A percentile compares a stretch with the other conserved stretches of the same genome.
Conservation (phyloP, 2,113 vertebrate genomes). For the Ciconia boyciana region DNA sequence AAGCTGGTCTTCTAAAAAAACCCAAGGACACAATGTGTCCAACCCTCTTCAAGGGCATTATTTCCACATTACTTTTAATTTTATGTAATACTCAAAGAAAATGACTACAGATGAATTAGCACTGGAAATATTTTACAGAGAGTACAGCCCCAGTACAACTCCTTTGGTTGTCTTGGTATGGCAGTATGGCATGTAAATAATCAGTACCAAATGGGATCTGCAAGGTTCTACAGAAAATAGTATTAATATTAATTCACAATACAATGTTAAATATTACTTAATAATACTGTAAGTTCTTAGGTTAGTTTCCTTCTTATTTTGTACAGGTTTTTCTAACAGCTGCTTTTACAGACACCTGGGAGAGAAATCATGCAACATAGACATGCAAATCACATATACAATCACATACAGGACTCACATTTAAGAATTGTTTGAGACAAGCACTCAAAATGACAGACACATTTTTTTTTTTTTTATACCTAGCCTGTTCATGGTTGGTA, state of each 20-base stretch:
- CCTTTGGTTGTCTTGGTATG: not conserved
- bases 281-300: not conserved
- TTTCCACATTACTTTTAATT: not conserved
- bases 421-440: not conserved
- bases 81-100: not conserved
- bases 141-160: not conserved
- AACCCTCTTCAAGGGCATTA: not conserved
- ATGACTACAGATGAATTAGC: not conserved
- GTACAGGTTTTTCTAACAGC: not conserved
- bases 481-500: not conserved
- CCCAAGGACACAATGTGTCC: accelerated
- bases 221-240: not conserved
- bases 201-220: not conserved
- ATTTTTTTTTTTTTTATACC: not conserved
- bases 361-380: not conserved
- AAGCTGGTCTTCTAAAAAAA: conserved; percentile 66
- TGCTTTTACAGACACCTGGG: not conserved
- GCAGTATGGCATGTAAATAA: not conserved
- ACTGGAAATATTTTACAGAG: not conserved
- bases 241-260: not conserved
- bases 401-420: not conserved
- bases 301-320: not conserved
- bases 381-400: not conserved
- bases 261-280: not conserved
- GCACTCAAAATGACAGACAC: not conserved